Evolutionary conservation across 2,113 vertebrate genomes (phyloP).

Genomic region (Hippopotamus amphibius): DNA sequence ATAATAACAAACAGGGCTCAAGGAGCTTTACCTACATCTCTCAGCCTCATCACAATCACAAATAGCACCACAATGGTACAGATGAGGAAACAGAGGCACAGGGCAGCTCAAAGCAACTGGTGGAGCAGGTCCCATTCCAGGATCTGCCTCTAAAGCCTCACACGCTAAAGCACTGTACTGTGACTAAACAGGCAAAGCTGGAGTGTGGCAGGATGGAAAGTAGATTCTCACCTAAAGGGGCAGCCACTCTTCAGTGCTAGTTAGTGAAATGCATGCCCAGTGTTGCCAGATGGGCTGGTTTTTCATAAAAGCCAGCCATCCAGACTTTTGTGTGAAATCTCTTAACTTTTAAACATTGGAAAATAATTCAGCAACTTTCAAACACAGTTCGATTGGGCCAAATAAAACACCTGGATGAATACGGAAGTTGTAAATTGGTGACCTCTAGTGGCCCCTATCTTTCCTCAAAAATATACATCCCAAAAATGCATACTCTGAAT

Average conservation of each 20-base stretch:
- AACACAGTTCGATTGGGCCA: neutral
- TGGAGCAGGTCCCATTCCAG: neutral
- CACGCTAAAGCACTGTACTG: neutral
- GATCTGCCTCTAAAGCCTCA: neutral
- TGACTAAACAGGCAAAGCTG: neutral
- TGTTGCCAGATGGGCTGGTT: neutral
- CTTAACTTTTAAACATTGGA: neutral
- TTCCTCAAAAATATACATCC: neutral
- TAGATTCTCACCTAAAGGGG: neutral
- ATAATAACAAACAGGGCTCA: neutral
- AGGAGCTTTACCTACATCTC: neutral
- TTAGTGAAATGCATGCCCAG: neutral
- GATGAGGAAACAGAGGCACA: neutral
- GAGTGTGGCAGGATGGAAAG: neutral
- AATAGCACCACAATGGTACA: neutral
- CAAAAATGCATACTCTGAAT: neutral
- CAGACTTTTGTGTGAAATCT: neutral
- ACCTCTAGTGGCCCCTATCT: neutral
- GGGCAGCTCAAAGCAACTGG: neutral
- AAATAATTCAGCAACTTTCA: slow-evolving; percentile 23
- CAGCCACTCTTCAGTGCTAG: neutral
- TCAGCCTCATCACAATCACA: neutral
- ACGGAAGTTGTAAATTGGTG: neutral
- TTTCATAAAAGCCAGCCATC: neutral
- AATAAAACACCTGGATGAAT: neutral